Base-by-base conservation (phyloP, 1,140 invertebrate genomes). In the Monomorium pharaonis region DNA sequence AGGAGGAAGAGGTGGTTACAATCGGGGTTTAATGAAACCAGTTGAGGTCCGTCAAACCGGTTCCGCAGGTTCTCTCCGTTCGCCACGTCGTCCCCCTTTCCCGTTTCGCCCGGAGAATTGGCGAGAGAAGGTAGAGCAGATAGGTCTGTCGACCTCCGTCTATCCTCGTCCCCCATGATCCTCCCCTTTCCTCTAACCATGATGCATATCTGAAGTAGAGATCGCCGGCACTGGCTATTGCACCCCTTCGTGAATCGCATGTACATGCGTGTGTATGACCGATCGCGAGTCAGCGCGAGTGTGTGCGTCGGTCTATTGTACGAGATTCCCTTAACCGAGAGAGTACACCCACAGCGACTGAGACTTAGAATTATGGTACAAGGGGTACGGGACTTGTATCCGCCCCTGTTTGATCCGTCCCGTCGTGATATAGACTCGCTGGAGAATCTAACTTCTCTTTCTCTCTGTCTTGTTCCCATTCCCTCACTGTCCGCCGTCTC, bases 1-100 rank as follows among this genome's bases (percentile, higher is more conserved):
- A 63, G 86, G 80, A 56, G 51, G 65, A 72, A 88, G 75, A 75
- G 88, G 91, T 92, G 92, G 91, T 90, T 91, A 91, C 90, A 92
- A 92, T 88, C 89, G 93, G 91, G 89, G 92, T 94, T 94, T 94
- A 94, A 94, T 93, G 93, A 94, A 94, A 94, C 92, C 92, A 90
- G 89, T 93, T 89, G 91, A 91, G 89, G 84, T 89, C 90, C 88
- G 91, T 89, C 85, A 89, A 94, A 94, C 94, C 94, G 92, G 93
- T 93, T 89, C 84, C 77, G 86, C 93, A 89, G 90, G 93, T 93
- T 92, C 89, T 86, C 84, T 87, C 86, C 85, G 88, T 90, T 90
- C 72, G 84, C 85, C 86, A 78, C 65, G 44, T 85, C 77, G 72
- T n/a, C 18, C 49, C 58, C 30, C 49, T 47, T 63, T 84, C 80